Evolutionary conservation across 2,113 vertebrate species (phyloP).

Genomic region (Scomber scombrus): DNA sequence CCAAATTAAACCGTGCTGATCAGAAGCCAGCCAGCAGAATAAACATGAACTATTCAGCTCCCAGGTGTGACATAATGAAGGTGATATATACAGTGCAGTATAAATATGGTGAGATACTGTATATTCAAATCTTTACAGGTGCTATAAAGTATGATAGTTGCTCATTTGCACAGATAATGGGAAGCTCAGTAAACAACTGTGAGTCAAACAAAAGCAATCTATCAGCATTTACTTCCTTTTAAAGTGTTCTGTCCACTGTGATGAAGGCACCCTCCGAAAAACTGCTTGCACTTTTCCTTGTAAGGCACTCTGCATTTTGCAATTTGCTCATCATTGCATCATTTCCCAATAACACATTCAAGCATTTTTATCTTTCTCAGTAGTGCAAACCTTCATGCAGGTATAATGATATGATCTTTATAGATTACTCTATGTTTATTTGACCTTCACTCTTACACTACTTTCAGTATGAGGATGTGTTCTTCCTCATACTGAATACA

Average conservation of each 20-base stretch:
- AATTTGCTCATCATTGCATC: slow-evolving; percentile 1
- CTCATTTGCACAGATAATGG: slow-evolving; percentile 47
- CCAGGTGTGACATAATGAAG: neutral
- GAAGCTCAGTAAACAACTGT: slow-evolving; percentile 20
- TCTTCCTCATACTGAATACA: neutral
- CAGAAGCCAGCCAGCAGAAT: slow-evolving; percentile 11
- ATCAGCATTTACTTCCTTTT: slow-evolving; percentile 23
- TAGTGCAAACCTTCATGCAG: neutral
- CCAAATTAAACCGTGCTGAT: slow-evolving; percentile 10
- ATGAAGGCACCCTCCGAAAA: neutral
- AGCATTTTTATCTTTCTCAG: slow-evolving; percentile 1
- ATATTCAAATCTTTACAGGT: slow-evolving; percentile 36
- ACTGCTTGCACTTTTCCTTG: slow-evolving; percentile 1
- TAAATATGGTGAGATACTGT: neutral
- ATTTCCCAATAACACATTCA: slow-evolving; percentile 1
- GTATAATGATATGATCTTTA: no score
- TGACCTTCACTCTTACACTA: neutral
- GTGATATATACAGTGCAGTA: no score
- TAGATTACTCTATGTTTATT: neutral
- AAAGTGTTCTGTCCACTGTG: slow-evolving; percentile 2
- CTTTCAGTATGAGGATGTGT: neutral
- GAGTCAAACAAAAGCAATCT: neutral
- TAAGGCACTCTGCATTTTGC: slow-evolving; percentile 14
- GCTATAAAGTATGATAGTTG: neutral
- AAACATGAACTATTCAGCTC: slow-evolving; percentile 15